phyloP scores from a whole-genome alignment of 2,888 invertebrate species.

The Steromphala cineraria region DNA sequence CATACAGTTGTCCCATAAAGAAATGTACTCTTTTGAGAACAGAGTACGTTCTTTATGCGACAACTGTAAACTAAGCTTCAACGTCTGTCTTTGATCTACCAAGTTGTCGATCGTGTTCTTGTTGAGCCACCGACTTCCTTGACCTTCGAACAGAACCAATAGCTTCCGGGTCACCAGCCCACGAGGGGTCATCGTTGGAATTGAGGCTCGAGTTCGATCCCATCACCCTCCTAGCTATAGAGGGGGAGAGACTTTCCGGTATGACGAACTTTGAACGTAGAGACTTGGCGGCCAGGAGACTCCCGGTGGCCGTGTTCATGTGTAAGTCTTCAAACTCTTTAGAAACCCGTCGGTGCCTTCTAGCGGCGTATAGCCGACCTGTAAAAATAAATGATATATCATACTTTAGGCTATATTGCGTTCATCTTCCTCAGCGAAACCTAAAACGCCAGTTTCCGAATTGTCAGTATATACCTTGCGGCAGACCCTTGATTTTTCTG shows the following conservation, averaged over 20 bases:
- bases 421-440: too few relatives aligned
- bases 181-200: constrained; percentile 15
- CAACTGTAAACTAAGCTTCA: too few relatives aligned
- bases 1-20: too few relatives aligned
- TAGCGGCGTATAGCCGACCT: constrained; percentile 46
- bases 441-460: too few relatives aligned
- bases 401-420: too few relatives aligned
- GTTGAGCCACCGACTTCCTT: constrained; percentile 57
- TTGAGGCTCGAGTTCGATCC: constrained; percentile 28
- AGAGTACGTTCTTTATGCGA: too few relatives aligned
- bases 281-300: constrained; percentile 33
- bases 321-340: constrained; percentile 65
- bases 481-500: too few relatives aligned
- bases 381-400: constrained; percentile 16
- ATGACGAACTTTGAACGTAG: neutral
- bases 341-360: constrained; percentile 57
- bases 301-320: constrained; percentile 56
- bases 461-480: too few relatives aligned
- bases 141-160: constrained; percentile 61
- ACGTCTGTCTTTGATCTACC: neutral
- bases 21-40: too few relatives aligned
- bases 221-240: constrained; percentile 20
- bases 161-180: constrained; percentile 61
- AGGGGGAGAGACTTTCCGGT: constrained; percentile 24
- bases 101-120: constrained; percentile 42